phyloP scores from a whole-genome alignment of 1,140 invertebrate genomes.

The Cyphomyrmex costatus region DNA sequence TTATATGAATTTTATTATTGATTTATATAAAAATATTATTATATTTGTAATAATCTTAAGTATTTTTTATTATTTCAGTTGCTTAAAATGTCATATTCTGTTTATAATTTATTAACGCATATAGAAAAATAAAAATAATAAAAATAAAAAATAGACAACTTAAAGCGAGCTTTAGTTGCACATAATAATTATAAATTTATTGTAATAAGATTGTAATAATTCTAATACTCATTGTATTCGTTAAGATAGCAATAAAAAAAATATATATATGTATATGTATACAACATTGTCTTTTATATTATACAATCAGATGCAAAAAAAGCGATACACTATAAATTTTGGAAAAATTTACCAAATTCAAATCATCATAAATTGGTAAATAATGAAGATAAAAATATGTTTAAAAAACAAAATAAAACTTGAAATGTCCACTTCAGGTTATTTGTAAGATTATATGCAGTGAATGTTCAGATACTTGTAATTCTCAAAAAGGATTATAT shows the following conservation, averaged over 20 bases:
- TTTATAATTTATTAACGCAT: slow-evolving; percentile 63
- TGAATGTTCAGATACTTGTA: not conserved
- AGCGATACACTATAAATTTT: no score
- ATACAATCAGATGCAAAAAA: no score
- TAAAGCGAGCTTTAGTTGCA: not conserved
- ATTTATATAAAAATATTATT: not conserved
- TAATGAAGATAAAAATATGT: not conserved
- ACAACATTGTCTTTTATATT: not conserved
- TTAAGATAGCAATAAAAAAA: not conserved
- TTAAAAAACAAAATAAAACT: no score
- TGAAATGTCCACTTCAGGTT: no score
- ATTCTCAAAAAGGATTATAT: not conserved
- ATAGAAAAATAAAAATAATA: not conserved
- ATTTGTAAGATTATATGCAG: not conserved
- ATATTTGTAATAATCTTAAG: not conserved
- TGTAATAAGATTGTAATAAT: not conserved
- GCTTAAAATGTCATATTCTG: slow-evolving; percentile 68
- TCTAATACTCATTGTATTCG: not conserved
- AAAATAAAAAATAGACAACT: not conserved
- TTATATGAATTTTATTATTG: no score
- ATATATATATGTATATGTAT: not conserved
- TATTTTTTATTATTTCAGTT: slow-evolving; percentile 52
- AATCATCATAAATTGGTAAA: not conserved
- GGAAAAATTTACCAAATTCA: not conserved
- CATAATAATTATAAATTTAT: not conserved